These are phyloP conservation scores for Galbula dea DNA, from an alignment of 2,113 vertebrate species.

Conservation along the genomic window DNA sequence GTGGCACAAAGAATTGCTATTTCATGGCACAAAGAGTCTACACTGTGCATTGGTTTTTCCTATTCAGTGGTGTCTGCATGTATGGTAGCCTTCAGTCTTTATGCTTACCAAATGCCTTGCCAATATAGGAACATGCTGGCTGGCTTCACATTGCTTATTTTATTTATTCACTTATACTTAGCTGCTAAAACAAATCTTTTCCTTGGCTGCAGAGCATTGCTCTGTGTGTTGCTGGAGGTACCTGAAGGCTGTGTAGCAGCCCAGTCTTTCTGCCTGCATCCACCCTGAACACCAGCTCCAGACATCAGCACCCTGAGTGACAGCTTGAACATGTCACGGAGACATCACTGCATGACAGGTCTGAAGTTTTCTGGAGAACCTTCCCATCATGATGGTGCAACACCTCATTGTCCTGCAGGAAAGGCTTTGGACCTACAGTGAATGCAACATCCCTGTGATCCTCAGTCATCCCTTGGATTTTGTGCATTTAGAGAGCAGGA, in stretches of 20 bases:
- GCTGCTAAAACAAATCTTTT: not conserved
- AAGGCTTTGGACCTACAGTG: not conserved
- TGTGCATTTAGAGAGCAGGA: not conserved
- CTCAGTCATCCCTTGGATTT: not conserved
- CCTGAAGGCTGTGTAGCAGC: not conserved
- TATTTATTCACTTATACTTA: not conserved
- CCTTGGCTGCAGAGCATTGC: not conserved
- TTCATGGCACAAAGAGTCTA: not conserved
- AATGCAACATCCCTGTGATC: not conserved
- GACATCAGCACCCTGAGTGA: not conserved
- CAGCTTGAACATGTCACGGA: not conserved
- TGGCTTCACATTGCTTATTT: not conserved
- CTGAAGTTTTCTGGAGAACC: not conserved
- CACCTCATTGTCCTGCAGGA: not conserved
- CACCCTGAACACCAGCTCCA: not conserved
- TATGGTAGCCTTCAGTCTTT: not conserved
- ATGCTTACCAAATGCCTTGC: not conserved
- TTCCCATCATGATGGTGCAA: not conserved
- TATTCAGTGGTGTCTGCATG: not conserved
- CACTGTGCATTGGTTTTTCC: not conserved
- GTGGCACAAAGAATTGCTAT: not conserved
- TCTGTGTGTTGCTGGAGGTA: not conserved
- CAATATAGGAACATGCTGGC: not conserved
- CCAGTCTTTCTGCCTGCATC: not conserved
- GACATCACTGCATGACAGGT: rapidly evolving